Conservation (phyloP, 2,113 vertebrate species). For the Muscicapa adusta region DNA sequence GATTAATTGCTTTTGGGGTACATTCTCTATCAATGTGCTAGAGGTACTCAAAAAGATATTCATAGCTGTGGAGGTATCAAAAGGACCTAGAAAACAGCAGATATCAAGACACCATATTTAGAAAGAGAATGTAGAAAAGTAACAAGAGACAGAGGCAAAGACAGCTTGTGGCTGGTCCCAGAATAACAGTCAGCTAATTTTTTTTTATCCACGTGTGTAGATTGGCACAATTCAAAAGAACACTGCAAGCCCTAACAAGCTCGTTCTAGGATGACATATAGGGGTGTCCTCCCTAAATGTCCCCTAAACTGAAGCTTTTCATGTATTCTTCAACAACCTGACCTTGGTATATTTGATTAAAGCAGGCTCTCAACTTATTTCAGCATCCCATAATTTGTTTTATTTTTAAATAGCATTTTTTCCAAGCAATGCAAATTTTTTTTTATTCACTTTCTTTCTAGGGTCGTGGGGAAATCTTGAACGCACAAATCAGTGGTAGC, state of each 20-base stretch:
- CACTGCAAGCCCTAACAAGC: neutral
- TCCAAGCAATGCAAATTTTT: neutral
- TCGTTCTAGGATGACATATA: neutral
- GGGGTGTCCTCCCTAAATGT: neutral
- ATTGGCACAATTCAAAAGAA: neutral
- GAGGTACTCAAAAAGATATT: neutral
- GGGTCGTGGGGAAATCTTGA: neutral
- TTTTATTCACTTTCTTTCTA: neutral
- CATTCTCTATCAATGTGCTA: rapidly evolving
- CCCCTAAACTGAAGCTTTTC: neutral
- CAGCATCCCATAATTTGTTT: neutral
- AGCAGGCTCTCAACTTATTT: neutral
- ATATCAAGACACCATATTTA: neutral
- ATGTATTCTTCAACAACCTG: neutral
- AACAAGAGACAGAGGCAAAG: neutral
- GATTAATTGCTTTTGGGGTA: neutral
- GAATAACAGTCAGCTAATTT: neutral
- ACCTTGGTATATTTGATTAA: neutral
- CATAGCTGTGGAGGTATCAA: neutral
- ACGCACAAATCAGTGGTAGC: neutral
- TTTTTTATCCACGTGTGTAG: neutral
- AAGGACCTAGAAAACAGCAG: neutral
- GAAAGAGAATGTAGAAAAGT: neutral
- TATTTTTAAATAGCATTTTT: neutral
- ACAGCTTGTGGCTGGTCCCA: neutral